phyloP scores from a whole-genome alignment of 2,797 vertebrate genomes.

The Xenentodon cancila region DNA sequence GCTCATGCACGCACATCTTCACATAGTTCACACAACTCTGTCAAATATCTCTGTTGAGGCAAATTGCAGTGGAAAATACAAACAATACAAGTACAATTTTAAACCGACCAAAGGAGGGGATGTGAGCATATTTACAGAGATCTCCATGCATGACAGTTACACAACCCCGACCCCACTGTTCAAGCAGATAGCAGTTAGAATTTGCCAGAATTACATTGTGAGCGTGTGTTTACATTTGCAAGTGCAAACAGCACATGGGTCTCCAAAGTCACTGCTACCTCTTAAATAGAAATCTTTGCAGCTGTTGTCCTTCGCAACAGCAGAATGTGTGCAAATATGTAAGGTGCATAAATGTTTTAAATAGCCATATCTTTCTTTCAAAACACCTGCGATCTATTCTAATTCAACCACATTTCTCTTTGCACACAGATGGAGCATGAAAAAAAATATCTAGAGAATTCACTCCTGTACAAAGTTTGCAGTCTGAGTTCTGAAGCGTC shows the following conservation, averaged over 20 bases:
- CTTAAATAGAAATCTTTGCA: conserved; percentile 42
- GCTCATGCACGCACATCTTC: background rate
- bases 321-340: conserved; percentile 42
- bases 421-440: conserved; percentile 11
- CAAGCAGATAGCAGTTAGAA: conserved; percentile 29
- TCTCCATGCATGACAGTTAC: background rate
- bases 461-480: conserved; percentile 8
- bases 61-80: conserved; percentile 50
- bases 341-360: conserved; percentile 37
- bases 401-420: conserved; percentile 8
- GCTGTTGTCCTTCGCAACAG: conserved; percentile 56
- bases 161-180: conserved; percentile 27
- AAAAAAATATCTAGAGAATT: conserved; percentile 9
- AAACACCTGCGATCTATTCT: conserved; percentile 54
- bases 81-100: conserved; percentile 47
- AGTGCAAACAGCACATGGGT: conserved; percentile 44
- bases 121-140: conserved; percentile 30
- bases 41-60: conserved; percentile 25
- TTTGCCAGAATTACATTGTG: conserved; percentile 25
- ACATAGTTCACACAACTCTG: conserved; percentile 19
- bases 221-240: conserved; percentile 52
- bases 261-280: conserved; percentile 25
- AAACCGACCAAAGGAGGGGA: conserved; percentile 12
- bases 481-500: background rate
- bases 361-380: conserved; percentile 39